Base-by-base conservation (phyloP, 2,113 vertebrate genomes). In the Suricata suricatta region DNA sequence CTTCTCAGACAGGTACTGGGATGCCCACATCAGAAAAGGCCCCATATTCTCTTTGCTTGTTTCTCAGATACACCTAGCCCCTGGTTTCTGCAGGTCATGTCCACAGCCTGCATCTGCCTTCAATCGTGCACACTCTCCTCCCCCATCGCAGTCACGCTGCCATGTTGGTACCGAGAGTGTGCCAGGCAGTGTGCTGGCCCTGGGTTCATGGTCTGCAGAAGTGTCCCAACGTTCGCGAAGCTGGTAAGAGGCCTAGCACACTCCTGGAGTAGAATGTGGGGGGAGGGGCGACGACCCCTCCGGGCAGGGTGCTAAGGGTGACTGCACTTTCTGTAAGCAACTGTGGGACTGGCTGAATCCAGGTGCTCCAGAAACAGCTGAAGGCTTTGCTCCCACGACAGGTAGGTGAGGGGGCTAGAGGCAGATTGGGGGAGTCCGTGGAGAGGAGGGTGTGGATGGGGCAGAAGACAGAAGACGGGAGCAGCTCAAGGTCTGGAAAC, bases 1-100 rank as follows among this genome's bases (percentile, higher is more conserved):
- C 98, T 99, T 99, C 98, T 98, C 99, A 0, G 99, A 99, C 94
- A 99, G 99, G 99, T 99, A 99, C 94, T 72, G 44, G 71, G 85
- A 33, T 31, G 72, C 79, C 17, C 60, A 68, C 35, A 0, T 44
- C 33, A 16, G 29, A 35, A 54, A 69, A 41, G 9, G 15, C 3
- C 41, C 50, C 80, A 5, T 8, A 1, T 52, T 80, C 54, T 41
- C 35, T 29, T 14, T 12, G 52, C 68, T n/a, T 3, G 35, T 44
- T 86, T 64, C 77, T 77, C 81, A 21, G 35, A 27, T 41, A 9
- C 23, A 33, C 25, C 6, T 25, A 2, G 11, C 25, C 1, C 17
- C 85, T 57, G 68, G 35, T 21, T 66, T 60, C 47, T 88, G 82
- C 50, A 17, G 15, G 69, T 41, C 74, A 57, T 11, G 66, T 25